phyloP scores from a whole-genome alignment of 2,113 vertebrate species.

The Heterocephalus glaber region DNA sequence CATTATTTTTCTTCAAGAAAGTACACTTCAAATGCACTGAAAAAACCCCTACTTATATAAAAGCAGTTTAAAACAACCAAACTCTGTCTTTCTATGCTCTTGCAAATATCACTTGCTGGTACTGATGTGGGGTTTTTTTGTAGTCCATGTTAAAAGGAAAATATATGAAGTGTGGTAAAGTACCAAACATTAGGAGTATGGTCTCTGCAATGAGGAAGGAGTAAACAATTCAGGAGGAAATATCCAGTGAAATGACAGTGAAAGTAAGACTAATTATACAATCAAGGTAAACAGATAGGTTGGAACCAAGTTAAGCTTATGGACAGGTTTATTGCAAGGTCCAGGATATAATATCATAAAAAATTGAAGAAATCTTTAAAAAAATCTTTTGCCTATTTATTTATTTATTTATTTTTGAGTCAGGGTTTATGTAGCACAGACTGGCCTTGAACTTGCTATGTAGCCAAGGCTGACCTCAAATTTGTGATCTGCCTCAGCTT shows the following conservation, averaged over 20 bases:
- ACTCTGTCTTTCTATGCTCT: neutral
- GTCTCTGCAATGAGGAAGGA: neutral
- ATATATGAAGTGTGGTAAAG: neutral
- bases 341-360: neutral
- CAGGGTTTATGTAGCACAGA: neutral
- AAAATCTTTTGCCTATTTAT: neutral
- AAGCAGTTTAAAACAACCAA: neutral
- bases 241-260: neutral
- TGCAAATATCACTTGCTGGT: neutral
- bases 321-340: neutral
- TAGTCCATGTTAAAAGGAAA: neutral
- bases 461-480: neutral
- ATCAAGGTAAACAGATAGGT: neutral
- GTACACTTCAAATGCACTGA: neutral
- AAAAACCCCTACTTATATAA: neutral
- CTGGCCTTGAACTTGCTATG: neutral
- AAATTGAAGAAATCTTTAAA: neutral
- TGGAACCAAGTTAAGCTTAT: neutral
- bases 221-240: neutral
- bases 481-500: neutral
- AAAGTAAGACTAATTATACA: neutral
- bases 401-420: neutral
- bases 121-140: neutral
- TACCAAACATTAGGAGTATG: neutral
- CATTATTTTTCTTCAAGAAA: neutral